Evolutionary conservation across 2,113 vertebrate species (phyloP).

Genomic region (Cavia porcellus): DNA sequence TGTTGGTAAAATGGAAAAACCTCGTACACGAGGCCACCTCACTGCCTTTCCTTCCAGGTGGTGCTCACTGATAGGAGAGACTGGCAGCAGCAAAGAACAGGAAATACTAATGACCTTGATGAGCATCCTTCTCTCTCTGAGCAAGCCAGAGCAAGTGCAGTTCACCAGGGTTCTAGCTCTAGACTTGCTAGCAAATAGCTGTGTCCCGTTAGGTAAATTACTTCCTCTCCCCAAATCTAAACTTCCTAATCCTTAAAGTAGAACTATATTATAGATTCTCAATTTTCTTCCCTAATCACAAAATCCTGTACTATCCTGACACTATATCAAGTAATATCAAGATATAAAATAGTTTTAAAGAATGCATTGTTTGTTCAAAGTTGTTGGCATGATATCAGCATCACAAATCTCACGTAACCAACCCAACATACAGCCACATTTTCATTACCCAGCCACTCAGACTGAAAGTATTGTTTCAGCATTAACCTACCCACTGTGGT

Average conservation of each 20-base stretch:
- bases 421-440: neutral
- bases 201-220: neutral
- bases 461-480: neutral
- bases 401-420: neutral
- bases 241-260: neutral
- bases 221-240: neutral
- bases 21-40: neutral
- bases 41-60: slow-evolving; percentile 40
- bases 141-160: neutral
- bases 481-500: neutral
- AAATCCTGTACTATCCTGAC: neutral
- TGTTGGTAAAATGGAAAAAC: slow-evolving; percentile 74
- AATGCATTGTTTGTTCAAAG: neutral
- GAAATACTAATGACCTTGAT: neutral
- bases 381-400: neutral
- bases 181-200: neutral
- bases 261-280: neutral
- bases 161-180: neutral
- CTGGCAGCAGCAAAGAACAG: neutral
- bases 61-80: slow-evolving; percentile 24
- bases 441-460: neutral
- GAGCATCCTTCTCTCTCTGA: neutral
- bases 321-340: neutral
- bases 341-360: neutral
- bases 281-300: neutral